Evolutionary conservation across 1,140 invertebrate genomes (phyloP).

Genomic region (Cotesia glomerata): DNA sequence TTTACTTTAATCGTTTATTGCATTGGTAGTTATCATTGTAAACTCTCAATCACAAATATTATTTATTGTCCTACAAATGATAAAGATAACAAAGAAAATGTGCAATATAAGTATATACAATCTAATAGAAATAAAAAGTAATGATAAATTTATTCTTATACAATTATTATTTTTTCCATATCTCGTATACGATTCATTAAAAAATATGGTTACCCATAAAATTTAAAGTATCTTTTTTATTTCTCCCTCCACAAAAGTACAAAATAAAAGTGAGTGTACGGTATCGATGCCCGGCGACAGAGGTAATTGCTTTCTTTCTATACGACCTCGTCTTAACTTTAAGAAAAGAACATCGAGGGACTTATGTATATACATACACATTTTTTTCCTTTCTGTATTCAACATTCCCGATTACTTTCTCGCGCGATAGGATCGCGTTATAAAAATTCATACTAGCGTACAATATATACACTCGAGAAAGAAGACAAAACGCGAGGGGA

Average conservation of each 20-base stretch:
- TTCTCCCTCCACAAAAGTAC: neutral
- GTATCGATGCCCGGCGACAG: slow-evolving; percentile 19
- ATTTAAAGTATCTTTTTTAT: slow-evolving; percentile 15
- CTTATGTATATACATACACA: neutral
- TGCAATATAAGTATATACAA: too few relatives aligned
- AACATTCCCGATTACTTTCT: slow-evolving; percentile 32
- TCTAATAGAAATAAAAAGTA: neutral
- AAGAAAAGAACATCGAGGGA: slow-evolving; percentile 20
- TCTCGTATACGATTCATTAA: slow-evolving; percentile 29
- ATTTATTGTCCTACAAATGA: too few relatives aligned
- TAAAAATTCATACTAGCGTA: slow-evolving; percentile 59
- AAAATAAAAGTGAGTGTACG: slow-evolving; percentile 1
- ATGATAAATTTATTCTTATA: neutral
- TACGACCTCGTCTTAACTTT: slow-evolving; percentile 26
- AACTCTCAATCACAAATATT: too few relatives aligned
- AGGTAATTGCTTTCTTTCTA: slow-evolving; percentile 33
- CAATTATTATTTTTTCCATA: slow-evolving; percentile 24
- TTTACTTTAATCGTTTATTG: too few relatives aligned
- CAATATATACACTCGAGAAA: slow-evolving; percentile 27
- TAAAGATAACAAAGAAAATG: too few relatives aligned
- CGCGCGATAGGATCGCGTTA: slow-evolving; percentile 57
- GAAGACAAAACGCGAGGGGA: neutral
- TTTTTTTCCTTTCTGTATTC: slow-evolving; percentile 26
- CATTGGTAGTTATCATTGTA: too few relatives aligned
- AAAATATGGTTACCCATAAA: slow-evolving; percentile 28